Evolutionary conservation across 2,888 invertebrate species (phyloP), one percentile per base, ranked within the genome.

Genomic region (Ferrisia virgata): DNA sequence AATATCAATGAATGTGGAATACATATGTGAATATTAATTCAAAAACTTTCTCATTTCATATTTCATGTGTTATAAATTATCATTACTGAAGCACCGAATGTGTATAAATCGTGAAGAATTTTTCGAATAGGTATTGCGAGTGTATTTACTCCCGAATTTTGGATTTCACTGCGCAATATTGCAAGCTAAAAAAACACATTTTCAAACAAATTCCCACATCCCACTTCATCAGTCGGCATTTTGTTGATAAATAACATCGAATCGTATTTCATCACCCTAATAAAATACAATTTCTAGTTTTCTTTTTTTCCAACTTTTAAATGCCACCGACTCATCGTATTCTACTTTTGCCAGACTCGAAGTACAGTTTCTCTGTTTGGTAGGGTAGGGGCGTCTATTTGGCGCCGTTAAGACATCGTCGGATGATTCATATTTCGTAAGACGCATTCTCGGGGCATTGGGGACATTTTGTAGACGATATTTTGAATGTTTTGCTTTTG

Each of bases 321-420:
- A 64, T 28, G 25, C 64, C 64, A 64, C 15, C 53, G 53, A 53
- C 53, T 53, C 53, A 53, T 53, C 53, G 22, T 53, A 36, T 47
- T 6, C 18, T n/a, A n/a, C n/a, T n/a, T 53, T 53, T 22, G 22
- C 22, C 22, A 53, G 53, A 53, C 53, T 53, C 9, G 22, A 47
- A 53, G 53, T 22, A 13, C 9, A 33, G 69, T 69, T 69, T 15
- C 31, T 31, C 69, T 69, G 31, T 69, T 69, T 15, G n/a, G n/a
- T 39, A 11, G 39, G 39, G 28, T 15, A 64, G 36, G 72, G 72
- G 72, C 36, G 36, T 76, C 72, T 76, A 36, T 76, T 76, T 36
- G 72, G 72, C 72, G 72, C 72, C 72, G 28, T 76, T 36, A 76
- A 76, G 72, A 76, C 72, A 76, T 76, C 72, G 18, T 15, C 72